Evolutionary conservation across 2,113 vertebrate genomes (phyloP), one percentile per base, ranked within the genome.

Genomic region (Sialia sialis): DNA sequence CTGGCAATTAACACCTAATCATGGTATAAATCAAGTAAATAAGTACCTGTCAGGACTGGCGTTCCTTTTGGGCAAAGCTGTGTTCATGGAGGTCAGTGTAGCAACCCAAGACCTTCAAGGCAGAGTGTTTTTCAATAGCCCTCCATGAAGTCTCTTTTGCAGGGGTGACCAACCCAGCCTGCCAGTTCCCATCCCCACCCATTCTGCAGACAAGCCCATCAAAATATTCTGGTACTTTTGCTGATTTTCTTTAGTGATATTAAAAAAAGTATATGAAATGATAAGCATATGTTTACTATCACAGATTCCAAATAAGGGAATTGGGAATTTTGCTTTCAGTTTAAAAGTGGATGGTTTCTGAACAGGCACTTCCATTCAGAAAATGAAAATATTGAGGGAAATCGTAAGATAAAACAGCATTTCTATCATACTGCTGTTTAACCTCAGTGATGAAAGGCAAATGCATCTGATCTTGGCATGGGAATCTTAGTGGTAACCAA

Each of bases 11-110:
- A 92, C 49, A 29, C 11, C 68, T 94, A 84, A 95, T 91, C 43
- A 75, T 16, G 52, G 69, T 41, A 93, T 91, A 84, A 94, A 96
- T 94, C 81, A 93, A 94, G 52, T 78, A 81, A 78, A n/a, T 78
- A 96, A 94, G 60, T 13, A 78, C 56, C 75, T 79, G 89, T 63
- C 4, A 44, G 87, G 64, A 75, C 36, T 63, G 21, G 1, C 3
- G 81, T 4, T 68, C 49, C 72, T 92, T 86, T 46, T 0, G 6
- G 60, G 74, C 74, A 52, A 51, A 46, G 55, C 43, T 1, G 1
- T 29, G 52, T 7, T 59, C 5, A 2, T 5, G 55, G 55, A 75
- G 85, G 79, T 66, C 68, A 85, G 1, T 7, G 6, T 4, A 44
- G 56, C 21, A 38, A 6, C 67, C 27, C 27, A n/a, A 25, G 17